These are phyloP conservation scores for Stegana nigrithorax DNA, from an alignment of 2,888 invertebrate genomes.

Conservation along the genomic window DNA sequence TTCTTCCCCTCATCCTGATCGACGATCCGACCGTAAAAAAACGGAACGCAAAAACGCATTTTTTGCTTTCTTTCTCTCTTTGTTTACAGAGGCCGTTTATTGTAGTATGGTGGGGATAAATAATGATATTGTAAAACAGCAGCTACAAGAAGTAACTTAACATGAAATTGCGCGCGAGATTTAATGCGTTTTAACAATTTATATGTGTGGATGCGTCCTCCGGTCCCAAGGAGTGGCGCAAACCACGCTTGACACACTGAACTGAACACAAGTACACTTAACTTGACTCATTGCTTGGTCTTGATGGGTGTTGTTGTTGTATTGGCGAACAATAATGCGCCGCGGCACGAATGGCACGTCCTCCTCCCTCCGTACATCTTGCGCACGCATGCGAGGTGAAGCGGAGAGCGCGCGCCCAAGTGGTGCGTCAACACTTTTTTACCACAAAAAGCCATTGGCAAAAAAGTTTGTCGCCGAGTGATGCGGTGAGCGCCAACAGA, in stretches of 20 bases:
- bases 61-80: constrained; percentile 63
- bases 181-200: too few species aligned
- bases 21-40: constrained; percentile 29
- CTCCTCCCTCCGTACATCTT: background rate
- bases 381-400: constrained; percentile 17
- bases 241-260: too few species aligned
- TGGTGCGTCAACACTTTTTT: constrained; percentile 41
- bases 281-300: too few species aligned
- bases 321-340: background rate
- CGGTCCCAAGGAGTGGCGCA: too few species aligned
- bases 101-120: constrained; percentile 73
- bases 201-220: too few species aligned
- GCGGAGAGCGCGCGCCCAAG: constrained; percentile 10
- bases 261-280: too few species aligned
- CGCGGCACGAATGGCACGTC: background rate
- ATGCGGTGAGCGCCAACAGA: constrained; percentile 20
- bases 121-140: constrained; percentile 26
- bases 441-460: constrained; percentile 42
- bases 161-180: background rate
- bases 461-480: constrained; percentile 35
- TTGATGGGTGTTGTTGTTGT: constrained; percentile 2
- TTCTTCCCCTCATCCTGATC: constrained; percentile 41
- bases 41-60: constrained; percentile 17
- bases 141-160: constrained; percentile 48
- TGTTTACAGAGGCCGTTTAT: constrained; percentile 84